These are phyloP conservation scores for Tragopan temminckii DNA, from an alignment of 2,797 vertebrate genomes.

Conservation along the genomic window DNA sequence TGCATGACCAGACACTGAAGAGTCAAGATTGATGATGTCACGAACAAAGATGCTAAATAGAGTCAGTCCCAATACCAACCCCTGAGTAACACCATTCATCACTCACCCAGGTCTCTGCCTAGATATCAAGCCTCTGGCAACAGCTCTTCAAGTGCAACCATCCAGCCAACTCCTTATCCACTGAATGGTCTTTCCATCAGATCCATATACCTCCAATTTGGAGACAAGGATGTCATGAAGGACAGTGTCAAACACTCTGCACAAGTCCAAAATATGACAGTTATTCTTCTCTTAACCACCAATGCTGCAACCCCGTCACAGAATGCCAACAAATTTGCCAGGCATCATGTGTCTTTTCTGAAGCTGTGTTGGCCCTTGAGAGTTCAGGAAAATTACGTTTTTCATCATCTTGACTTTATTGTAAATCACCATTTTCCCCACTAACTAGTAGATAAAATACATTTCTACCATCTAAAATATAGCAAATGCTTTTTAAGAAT, in stretches of 20 bases:
- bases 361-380: background rate
- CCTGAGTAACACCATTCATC: background rate
- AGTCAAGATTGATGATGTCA: background rate
- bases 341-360: background rate
- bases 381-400: background rate
- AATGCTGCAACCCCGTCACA: background rate
- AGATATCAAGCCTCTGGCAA: background rate
- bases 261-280: background rate
- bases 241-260: background rate
- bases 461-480: background rate
- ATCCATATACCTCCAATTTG: background rate
- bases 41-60: background rate
- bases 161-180: background rate
- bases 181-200: background rate
- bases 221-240: background rate
- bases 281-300: background rate
- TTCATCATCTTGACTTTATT: background rate
- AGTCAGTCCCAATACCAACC: background rate
- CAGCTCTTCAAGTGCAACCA: background rate
- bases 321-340: background rate
- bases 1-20: background rate
- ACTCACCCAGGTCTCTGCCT: background rate
- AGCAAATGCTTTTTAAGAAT: background rate
- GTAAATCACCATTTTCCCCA: background rate
- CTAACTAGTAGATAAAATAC: background rate